phyloP scores from a whole-genome alignment of 37 sponge, comb jelly and placozoan species.

The Aplysina aerophoba region DNA sequence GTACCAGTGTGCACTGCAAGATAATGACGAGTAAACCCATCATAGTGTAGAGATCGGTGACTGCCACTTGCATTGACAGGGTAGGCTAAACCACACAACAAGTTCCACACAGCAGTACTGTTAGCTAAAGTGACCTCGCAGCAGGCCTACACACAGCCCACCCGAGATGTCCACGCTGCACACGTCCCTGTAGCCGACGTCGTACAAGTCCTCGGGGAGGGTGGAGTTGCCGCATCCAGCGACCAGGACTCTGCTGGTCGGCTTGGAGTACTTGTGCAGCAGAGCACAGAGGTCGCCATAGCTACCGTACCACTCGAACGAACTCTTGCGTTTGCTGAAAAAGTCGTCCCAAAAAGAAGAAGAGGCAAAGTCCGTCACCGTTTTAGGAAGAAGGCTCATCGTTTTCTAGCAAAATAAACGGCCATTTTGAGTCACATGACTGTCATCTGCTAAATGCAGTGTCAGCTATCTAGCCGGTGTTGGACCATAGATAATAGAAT shows the following conservation, averaged over 20 bases:
- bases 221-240: constrained; percentile 91
- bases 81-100: too few species aligned
- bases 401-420: background rate
- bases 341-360: constrained; percentile 87
- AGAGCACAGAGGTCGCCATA: constrained; percentile 83
- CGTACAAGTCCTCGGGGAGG: constrained; percentile 85
- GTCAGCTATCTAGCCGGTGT: too few species aligned
- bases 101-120: too few species aligned
- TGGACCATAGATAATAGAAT: too few species aligned
- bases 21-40: too few species aligned
- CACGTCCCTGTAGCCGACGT: constrained; percentile 73
- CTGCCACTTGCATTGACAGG: too few species aligned
- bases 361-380: constrained; percentile 68
- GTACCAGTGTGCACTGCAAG: too few species aligned
- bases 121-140: too few species aligned
- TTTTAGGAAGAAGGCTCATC: constrained; percentile 70
- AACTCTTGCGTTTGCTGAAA: constrained; percentile 60
- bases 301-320: constrained; percentile 92
- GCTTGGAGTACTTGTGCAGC: constrained; percentile 80
- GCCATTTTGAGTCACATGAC: too few species aligned
- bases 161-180: constrained; percentile 85
- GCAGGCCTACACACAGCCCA: background rate
- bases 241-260: constrained; percentile 52
- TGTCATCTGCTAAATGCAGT: too few species aligned
- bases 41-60: too few species aligned